Base-by-base conservation (phyloP, 2,113 vertebrate genomes). In the Embiotoca jacksoni region DNA sequence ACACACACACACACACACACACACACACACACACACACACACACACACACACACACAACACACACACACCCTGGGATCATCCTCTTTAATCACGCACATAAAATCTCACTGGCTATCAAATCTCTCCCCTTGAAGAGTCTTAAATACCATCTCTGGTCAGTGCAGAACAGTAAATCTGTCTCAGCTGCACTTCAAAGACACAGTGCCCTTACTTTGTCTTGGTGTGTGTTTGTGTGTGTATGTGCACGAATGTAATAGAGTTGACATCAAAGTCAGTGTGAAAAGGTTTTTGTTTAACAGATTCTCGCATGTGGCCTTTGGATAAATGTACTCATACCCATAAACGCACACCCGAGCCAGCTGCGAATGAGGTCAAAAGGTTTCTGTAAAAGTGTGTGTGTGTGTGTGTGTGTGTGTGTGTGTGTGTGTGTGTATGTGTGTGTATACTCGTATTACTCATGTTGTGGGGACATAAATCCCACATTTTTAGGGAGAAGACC, bases 351-450 rank as follows among this genome's bases (percentile, higher is more conserved):
- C 59, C 53, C 54, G 35, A 82, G 72, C 44, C 80, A 89, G 83
- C 80, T 90, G 86, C 35, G 67, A 82, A 75, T 82, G 84, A 85
- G 84, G 76, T 92, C 81, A 85, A 31, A 78, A 56, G 68, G 68
- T 60, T 80, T 89, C 59, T 79, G 71, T 76, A 65, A 76, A 49
- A 32, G 58, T 11, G 9, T 67, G 57, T 33, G 8, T 53, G 72
- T 68, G 39, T 59, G 35, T 33, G 31, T 72, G 50, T 75, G 36
- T 59, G 32, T 68, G 4, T 54, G 49, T 52, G n/a, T 50, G 16
- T n/a, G 49, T 6, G 47, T 50, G 47, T 44, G 41, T 44, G 44
- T 46, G 44, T 46, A 1, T 16, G 39, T 16, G 35, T 67, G 49
- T 6, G 47, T 50, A 14, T 41, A 41, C 39, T 41, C 10, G 39